These are phyloP conservation scores for Baccha elongata DNA, from an alignment of 2,888 invertebrate genomes.

Conservation along the genomic window DNA sequence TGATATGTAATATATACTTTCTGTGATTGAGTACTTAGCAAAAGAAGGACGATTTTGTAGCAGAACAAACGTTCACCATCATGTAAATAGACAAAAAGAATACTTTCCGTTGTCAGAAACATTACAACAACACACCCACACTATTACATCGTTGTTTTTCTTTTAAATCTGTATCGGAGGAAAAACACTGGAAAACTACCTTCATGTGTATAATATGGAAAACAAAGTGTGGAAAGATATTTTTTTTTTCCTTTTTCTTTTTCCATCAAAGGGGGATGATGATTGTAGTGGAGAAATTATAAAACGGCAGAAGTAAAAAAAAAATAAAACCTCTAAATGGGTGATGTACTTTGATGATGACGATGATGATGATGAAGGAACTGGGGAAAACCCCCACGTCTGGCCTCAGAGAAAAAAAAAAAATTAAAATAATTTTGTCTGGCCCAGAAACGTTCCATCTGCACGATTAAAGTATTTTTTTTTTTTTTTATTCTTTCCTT, in stretches of 20 bases:
- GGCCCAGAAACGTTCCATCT: slow-evolving; percentile 74
- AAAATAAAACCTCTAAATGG: slow-evolving; percentile 37
- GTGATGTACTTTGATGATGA: slow-evolving; percentile 66
- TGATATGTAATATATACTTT: slow-evolving; percentile 35
- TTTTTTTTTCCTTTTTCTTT: slow-evolving; percentile 12
- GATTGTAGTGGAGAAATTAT: slow-evolving; percentile 62
- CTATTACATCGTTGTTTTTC: slow-evolving; percentile 15
- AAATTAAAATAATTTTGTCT: slow-evolving; percentile 69
- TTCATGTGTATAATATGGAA: slow-evolving; percentile 8
- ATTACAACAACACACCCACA: slow-evolving; percentile 50
- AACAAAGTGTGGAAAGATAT: slow-evolving; percentile 2
- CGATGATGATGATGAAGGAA: slow-evolving; percentile 66
- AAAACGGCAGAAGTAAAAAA: slow-evolving; percentile 28
- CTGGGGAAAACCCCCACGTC: slow-evolving; percentile 71
- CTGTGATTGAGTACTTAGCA: slow-evolving; percentile 54
- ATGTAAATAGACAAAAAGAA: slow-evolving; percentile 59
- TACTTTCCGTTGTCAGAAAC: slow-evolving; percentile 57
- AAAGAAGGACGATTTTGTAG: slow-evolving; percentile 39
- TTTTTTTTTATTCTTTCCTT: slow-evolving; percentile 35
- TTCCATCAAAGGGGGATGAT: slow-evolving; percentile 18
- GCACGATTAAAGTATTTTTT: slow-evolving; percentile 67
- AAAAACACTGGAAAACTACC: slow-evolving; percentile 49
- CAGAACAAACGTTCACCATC: slow-evolving; percentile 7
- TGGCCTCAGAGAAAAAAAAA: slow-evolving; percentile 56
- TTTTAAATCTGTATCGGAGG: slow-evolving; percentile 47